Evolutionary conservation across 2,113 vertebrate genomes (phyloP), one percentile per base, ranked within the genome.

Genomic region (Trogon melanurus): DNA sequence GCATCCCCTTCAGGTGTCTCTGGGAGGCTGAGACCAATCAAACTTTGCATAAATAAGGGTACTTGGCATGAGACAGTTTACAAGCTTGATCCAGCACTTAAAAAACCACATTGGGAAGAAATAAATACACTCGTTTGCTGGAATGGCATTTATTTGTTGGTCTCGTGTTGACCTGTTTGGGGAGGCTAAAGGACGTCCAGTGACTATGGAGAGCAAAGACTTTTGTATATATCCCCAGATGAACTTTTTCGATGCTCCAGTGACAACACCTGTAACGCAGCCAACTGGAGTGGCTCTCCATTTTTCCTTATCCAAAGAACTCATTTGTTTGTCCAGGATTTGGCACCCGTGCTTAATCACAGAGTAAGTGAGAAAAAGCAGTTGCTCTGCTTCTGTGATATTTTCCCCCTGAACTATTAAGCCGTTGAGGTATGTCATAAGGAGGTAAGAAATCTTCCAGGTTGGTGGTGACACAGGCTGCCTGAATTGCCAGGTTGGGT

Each of bases 361-460:
- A 74, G 67, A 67, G 29, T 21, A 92, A 95, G 91, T 96, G 96
- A 97, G 90, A 97, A 96, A 96, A 97, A 94, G 38, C 96, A 95
- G 93, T 95, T 97, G 91, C 66, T 94, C n/a, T 85, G 81, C 91
- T 95, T 70, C 69, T 82, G 89, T 85, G 73, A 81, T 72, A 45
- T 90, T 88, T 92, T 34, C 41, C 47, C 34, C 73, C 36, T 67
- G 73, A 93, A 54, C 13, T 79, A 19, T 50, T 74, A 17, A 85
- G 41, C 61, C 27, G 1, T 44, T 19, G 19, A 50, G 75, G 19
- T 32, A 5, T 30, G n/a, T 16, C 34, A n/a, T 38, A n/a, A 30
- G 48, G 69, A 79, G 76, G 4, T 34, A 27, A 29, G 44, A 79
- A 79, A 54, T 56, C 29, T 82, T 62, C 16, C 21, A 11, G 22